phyloP scores from a whole-genome alignment of 2,797 vertebrate genomes.

The Lacerta viridis region DNA sequence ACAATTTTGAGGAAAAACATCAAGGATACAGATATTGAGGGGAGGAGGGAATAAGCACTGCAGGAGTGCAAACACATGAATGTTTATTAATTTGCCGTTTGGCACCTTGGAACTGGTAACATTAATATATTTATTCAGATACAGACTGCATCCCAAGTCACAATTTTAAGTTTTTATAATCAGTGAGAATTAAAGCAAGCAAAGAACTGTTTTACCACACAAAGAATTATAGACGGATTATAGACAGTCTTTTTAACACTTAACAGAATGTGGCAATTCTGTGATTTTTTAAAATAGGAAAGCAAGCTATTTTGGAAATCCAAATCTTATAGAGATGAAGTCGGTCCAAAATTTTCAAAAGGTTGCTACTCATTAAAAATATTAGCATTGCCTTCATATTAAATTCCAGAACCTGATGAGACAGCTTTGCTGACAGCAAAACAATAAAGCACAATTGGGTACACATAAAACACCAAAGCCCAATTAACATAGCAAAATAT shows the following conservation, averaged over 20 bases:
- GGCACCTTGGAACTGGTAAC: background rate
- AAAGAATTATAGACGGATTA: slow-evolving; percentile 2
- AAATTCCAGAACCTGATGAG: background rate
- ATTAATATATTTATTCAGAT: background rate
- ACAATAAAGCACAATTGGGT: slow-evolving; percentile 28
- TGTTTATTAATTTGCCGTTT: background rate
- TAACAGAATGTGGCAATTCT: background rate
- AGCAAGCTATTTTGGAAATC: slow-evolving; percentile 4
- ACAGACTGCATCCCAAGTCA: background rate
- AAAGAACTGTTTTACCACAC: background rate
- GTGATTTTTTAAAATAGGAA: background rate
- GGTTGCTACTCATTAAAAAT: background rate
- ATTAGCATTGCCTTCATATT: background rate
- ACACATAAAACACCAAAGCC: background rate
- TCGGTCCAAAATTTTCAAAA: background rate
- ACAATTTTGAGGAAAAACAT: background rate
- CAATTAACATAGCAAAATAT: slow-evolving; percentile 9
- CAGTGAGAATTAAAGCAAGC: background rate
- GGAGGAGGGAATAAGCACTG: background rate
- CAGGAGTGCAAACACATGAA: background rate
- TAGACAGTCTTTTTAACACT: background rate
- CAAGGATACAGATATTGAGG: background rate
- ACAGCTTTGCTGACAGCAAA: slow-evolving; percentile 41
- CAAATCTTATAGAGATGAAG: background rate
- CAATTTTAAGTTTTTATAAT: background rate